phyloP scores from a whole-genome alignment of 2,888 invertebrate species.

The Masnerella sp. region DNA sequence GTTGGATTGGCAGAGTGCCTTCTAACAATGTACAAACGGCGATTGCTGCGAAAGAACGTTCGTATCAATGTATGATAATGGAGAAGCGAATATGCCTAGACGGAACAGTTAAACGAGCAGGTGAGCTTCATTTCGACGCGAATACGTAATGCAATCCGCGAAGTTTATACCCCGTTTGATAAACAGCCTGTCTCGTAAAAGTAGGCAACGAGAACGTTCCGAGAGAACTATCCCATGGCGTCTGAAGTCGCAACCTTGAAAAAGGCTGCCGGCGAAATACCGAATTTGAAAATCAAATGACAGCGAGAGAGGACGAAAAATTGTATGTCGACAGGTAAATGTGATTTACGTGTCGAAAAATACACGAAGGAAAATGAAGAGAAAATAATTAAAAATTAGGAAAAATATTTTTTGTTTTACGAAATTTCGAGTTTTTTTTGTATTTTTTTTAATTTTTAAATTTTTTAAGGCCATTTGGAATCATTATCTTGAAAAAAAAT shows the following conservation, averaged over 20 bases:
- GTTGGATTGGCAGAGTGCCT: no score
- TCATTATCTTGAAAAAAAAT: no score
- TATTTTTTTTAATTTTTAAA: no score
- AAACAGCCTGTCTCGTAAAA: slow-evolving; percentile 59
- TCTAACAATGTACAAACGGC: slow-evolving; percentile 21
- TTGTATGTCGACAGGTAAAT: no score
- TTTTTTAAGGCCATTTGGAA: no score
- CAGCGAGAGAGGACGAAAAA: no score
- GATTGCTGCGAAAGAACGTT: slow-evolving; percentile 26
- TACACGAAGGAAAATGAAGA: no score
- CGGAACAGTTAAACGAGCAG: slow-evolving; percentile 35
- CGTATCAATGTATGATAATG: slow-evolving; percentile 38
- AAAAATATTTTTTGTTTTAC: no score
- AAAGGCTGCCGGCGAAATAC: slow-evolving; percentile 10
- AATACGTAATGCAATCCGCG: slow-evolving; percentile 48
- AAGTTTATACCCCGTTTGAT: slow-evolving; percentile 54
- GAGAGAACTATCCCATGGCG: slow-evolving; percentile 10
- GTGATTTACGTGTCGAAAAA: no score
- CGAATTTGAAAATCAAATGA: slow-evolving; percentile 30
- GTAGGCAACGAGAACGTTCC: slow-evolving; percentile 43
- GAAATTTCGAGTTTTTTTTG: no score
- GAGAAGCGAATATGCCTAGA: slow-evolving; percentile 29
- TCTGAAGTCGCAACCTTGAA: slow-evolving; percentile 21
- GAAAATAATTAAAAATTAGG: no score
- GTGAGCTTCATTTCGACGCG: slow-evolving; percentile 43